phyloP scores from a whole-genome alignment of 2,113 vertebrate species.

The Perccottus glenii region DNA sequence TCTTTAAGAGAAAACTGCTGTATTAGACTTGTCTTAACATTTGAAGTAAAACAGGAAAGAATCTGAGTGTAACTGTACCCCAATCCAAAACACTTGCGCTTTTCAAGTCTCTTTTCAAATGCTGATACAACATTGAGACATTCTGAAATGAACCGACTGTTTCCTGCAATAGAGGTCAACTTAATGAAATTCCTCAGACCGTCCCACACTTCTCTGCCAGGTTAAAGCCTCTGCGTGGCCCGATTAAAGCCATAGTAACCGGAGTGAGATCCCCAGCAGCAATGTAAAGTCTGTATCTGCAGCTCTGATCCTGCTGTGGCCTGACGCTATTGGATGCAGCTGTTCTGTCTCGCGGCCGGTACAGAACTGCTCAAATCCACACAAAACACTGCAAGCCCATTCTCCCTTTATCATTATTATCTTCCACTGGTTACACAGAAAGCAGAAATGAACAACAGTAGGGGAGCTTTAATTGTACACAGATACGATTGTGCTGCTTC shows the following conservation, averaged over 20 bases:
- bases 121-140: background rate
- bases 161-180: constrained; percentile 6
- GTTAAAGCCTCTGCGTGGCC: constrained; percentile 8
- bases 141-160: constrained; percentile 11
- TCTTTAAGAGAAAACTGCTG: too few relatives aligned
- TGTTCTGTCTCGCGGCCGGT: constrained; percentile 37
- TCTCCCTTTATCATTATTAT: constrained; percentile 55
- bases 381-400: constrained; percentile 17
- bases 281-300: constrained; percentile 20
- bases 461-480: constrained; percentile 50
- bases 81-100: too few relatives aligned
- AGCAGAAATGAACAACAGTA: constrained; percentile 41
- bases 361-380: constrained; percentile 12
- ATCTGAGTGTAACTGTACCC: background rate
- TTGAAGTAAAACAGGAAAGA: background rate
- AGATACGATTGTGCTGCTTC: constrained; percentile 45
- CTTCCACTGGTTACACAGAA: constrained; percentile 47
- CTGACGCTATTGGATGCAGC: constrained; percentile 60
- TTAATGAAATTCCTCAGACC: constrained; percentile 10
- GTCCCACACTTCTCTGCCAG: constrained; percentile 1
- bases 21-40: background rate
- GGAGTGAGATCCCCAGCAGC: constrained; percentile 14
- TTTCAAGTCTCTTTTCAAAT: background rate
- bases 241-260: constrained; percentile 14
- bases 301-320: constrained; percentile 42